Conservation (phyloP, 2,797 vertebrate genomes). For the Carapus acus region DNA sequence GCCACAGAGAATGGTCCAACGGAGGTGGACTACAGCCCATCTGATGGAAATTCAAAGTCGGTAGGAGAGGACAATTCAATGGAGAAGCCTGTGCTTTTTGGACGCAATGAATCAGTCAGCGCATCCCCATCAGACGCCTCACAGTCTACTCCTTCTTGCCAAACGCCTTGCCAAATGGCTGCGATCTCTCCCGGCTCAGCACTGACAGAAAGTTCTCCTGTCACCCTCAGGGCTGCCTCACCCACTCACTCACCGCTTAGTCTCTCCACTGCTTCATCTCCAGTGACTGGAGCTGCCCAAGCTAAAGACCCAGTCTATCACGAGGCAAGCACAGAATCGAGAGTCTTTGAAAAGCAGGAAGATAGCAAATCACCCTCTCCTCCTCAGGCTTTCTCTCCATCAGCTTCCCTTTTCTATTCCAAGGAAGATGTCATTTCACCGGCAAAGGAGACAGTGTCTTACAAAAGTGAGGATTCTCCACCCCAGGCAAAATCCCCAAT, state of each 20-base stretch:
- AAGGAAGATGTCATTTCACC: conserved; percentile 48
- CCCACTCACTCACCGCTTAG: conserved; percentile 58
- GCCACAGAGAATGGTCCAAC: conserved; percentile 93
- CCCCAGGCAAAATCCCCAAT: conserved; percentile 72
- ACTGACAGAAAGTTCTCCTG: conserved; percentile 59
- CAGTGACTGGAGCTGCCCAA: conserved; percentile 42
- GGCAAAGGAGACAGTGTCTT: conserved; percentile 57
- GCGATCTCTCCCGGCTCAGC: conserved; percentile 51
- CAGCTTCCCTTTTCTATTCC: conserved; percentile 63
- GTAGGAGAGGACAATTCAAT: conserved; percentile 61
- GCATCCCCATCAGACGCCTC: conserved; percentile 89
- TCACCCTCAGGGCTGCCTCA: conserved; percentile 63
- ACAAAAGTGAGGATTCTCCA: conserved; percentile 72
- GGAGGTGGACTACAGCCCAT: conserved; percentile 90
- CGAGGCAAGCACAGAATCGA: conserved; percentile 25
- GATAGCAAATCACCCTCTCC: conserved; percentile 56
- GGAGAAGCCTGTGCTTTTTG: conserved; percentile 78
- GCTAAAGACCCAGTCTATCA: conserved; percentile 47
- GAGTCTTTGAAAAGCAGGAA: conserved; percentile 46
- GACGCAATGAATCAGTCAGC: conserved; percentile 78
- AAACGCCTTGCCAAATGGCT: conserved; percentile 86
- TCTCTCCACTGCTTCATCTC: conserved; percentile 56
- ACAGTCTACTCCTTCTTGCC: conserved; percentile 86
- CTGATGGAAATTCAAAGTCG: conserved; percentile 73
- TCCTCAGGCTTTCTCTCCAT: conserved; percentile 62